Evolutionary conservation across 2,113 vertebrate genomes (phyloP).

Genomic region (Periophthalmus modestus): DNA sequence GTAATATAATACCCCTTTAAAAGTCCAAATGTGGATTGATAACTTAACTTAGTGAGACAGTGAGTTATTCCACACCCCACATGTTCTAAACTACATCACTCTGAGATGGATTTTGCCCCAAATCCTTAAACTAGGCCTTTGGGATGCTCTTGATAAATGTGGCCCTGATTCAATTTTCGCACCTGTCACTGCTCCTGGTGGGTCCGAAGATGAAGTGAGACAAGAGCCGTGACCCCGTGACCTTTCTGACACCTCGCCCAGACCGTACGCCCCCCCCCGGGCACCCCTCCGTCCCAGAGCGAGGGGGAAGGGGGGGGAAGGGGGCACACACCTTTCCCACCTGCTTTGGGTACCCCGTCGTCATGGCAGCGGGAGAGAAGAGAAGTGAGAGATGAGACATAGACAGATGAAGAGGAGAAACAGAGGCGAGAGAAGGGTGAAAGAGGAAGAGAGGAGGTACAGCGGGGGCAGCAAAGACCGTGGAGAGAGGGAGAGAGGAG

Average conservation of each 20-base stretch:
- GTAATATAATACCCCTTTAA: no score
- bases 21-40: no score
- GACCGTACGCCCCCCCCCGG: slow-evolving; percentile 33
- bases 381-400: neutral
- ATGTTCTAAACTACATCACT: neutral
- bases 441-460: neutral
- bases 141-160: neutral
- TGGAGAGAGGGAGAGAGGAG: neutral
- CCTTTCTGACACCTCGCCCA: slow-evolving; percentile 28
- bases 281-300: slow-evolving; percentile 6
- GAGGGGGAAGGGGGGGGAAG: neutral
- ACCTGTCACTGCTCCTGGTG: slow-evolving; percentile 20
- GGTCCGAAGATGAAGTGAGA: slow-evolving; percentile 43
- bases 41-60: no score
- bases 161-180: slow-evolving; percentile 34
- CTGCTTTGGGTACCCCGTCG: slow-evolving; percentile 10
- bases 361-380: slow-evolving; percentile 7
- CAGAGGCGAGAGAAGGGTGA: neutral
- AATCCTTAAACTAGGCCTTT: slow-evolving; percentile 6
- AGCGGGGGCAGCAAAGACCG: no score
- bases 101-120: neutral
- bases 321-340: slow-evolving; percentile 14
- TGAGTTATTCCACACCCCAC: no score
- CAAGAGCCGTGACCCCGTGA: slow-evolving; percentile 20
- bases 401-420: no score